Base-by-base conservation (phyloP, 2,888 invertebrate species). In the Rhogogaster chlorosoma region DNA sequence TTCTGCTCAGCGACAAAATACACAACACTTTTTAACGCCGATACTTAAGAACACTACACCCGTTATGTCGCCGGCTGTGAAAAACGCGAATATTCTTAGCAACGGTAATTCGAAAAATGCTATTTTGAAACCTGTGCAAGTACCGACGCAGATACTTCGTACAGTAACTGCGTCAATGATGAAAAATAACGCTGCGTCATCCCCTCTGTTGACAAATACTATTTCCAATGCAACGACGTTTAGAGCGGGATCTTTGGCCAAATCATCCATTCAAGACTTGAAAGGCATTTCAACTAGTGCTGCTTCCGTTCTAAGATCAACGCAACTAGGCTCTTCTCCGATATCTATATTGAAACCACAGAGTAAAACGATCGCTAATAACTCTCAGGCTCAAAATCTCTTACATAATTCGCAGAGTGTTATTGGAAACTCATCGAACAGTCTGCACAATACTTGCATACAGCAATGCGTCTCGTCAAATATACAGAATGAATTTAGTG, bases 281-380 rank as follows among this genome's bases (percentile, higher is more conserved):
- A 91, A 89, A 84, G 83, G 87, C 2, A 86, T 85, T 2, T 77
- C 83, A 12, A 82, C 84, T n/a, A 86, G 64, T 83, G 88, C 88
- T 9, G 88, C 89, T 0, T 89, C 89, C 73, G 85, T 90, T 83
- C 88, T 91, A n/a, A 87, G 89, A 80, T 86, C 89, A 18, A 87
- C 88, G 0, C 89, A 90, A 67, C 84, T 86, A 42, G 86, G 88
- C 6, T 90, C 89, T 15, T 88, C 89, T 3, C 90, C 92, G 6
- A 87, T 93, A 73, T 93, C 93, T n/a, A 91, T 93, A 18, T 87
- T 93, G 6, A 93, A 93, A 84, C 92, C 91, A 29, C 92, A 92
- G 84, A 84, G 89, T 7, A 91, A 90, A 86, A 85, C 88, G 12
- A 86, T 87, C 15, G 80, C 88, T 57, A 67, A 32, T 18, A 22